Evolutionary conservation across 1,140 invertebrate genomes (phyloP), one percentile per base, ranked within the genome.

Genomic region (Drepana arcuata): DNA sequence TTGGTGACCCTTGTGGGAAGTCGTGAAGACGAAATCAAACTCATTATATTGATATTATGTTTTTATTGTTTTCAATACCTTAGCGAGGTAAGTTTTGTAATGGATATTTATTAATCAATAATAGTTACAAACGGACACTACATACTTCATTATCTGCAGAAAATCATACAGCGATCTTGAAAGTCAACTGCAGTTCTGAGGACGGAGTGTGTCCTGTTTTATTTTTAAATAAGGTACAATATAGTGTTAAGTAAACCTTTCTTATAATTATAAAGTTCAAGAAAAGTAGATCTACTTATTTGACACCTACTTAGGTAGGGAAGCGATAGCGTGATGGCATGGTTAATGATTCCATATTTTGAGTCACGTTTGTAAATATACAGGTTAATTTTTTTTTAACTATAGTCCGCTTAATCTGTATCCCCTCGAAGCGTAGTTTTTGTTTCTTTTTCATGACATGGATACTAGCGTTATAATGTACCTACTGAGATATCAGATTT

Each of bases 21-120:
- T n/a, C n/a, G n/a, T n/a, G n/a, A n/a, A n/a, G n/a, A n/a, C n/a
- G n/a, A n/a, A n/a, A n/a, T 58, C 37, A 67, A 56, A 67, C 49
- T 30, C 43, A 38, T 7, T 2, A 18, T 30, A 12, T 10, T 40
- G 29, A 48, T 53, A 57, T 65, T 51, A 53, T 38, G 41, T 75
- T 70, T 64, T 71, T 72, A 69, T 74, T 78, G 58, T 67, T 74
- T 74, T 57, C 51, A 59, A 72, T 70, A 80, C 75, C 77, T 81
- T 78, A 69, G 71, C 48, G 77, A 78, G 71, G 72, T 75, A 68
- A n/a, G 49, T 56, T 60, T 47, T 48, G 67, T 73, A 58, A 48
- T 43, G 36, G n/a, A n/a, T n/a, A n/a, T n/a, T n/a, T n/a, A n/a
- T n/a, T n/a, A 52, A 42, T 41, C 34, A 48, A 55, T 72, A 66